Percentiles rank a stretch among this genome's conserved stretches.
These are phyloP conservation scores for Meloidogyne exigua DNA, from an alignment of 1,140 invertebrate genomes.

Conservation along the genomic window DNA sequence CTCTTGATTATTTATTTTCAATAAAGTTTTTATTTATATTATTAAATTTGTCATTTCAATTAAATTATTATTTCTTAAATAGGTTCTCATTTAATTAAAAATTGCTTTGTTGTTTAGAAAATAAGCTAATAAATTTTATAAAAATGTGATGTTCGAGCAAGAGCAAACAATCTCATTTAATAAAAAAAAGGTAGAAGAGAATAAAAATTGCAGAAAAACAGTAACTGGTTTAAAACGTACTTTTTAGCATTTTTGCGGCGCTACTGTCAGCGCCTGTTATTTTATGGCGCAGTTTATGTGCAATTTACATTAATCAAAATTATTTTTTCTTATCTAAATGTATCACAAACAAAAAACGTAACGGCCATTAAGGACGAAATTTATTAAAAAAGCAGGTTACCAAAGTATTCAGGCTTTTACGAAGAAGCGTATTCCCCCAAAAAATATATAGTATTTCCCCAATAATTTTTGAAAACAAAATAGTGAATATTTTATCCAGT, in stretches of 20 bases:
- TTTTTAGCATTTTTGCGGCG: neutral
- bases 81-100: too few relatives aligned
- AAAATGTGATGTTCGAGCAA: constrained; percentile 1
- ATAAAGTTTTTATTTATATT: too few relatives aligned
- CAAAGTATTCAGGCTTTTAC: too few relatives aligned
- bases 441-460: too few relatives aligned
- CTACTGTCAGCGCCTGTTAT: neutral
- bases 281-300: neutral
- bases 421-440: too few relatives aligned
- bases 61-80: too few relatives aligned
- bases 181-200: neutral
- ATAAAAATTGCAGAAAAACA: neutral
- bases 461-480: too few relatives aligned
- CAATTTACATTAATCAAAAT: constrained; percentile 2
- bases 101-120: neutral
- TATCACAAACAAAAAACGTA: neutral
- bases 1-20: too few relatives aligned
- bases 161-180: neutral
- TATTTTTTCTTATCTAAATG: neutral
- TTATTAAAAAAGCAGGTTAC: neutral
- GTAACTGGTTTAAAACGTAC: neutral
- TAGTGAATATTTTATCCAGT: too few relatives aligned
- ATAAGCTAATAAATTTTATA: neutral
- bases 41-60: too few relatives aligned
- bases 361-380: neutral